Evolutionary conservation across 2,797 vertebrate genomes (phyloP).

Genomic region (Gallinago stenura): DNA sequence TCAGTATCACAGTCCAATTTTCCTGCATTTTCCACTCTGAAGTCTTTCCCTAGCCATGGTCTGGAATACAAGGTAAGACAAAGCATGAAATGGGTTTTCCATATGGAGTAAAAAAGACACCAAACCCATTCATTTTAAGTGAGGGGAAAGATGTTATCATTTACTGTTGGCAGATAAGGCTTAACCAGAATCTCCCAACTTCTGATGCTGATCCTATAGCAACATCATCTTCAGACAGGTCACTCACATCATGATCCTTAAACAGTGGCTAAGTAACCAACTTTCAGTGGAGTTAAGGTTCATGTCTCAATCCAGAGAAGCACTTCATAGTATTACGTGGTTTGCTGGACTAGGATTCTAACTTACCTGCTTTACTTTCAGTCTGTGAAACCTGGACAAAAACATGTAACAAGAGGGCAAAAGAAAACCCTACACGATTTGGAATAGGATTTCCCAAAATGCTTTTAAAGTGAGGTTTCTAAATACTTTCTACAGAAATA

Average conservation of each 20-base stretch:
- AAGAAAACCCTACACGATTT: background rate
- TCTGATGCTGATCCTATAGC: background rate
- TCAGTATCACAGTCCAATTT: slow-evolving; percentile 58
- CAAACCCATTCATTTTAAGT: background rate
- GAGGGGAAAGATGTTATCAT: background rate
- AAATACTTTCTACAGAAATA: background rate
- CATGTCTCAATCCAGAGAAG: background rate
- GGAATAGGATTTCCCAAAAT: background rate
- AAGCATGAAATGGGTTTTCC: slow-evolving; percentile 15
- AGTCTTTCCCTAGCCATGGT: slow-evolving; percentile 19
- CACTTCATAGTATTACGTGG: rapidly evolving
- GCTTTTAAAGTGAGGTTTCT: background rate
- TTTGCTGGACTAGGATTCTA: background rate
- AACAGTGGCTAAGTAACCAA: background rate
- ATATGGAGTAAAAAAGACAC: background rate
- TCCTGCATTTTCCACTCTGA: slow-evolving; percentile 50
- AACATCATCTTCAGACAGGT: background rate
- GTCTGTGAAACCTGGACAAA: background rate
- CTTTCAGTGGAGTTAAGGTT: background rate
- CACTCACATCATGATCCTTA: background rate
- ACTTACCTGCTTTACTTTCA: background rate
- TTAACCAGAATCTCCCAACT: background rate
- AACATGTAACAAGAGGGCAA: background rate
- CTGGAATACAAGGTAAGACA: slow-evolving; percentile 20
- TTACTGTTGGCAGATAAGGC: background rate